Conservation (phyloP, 2,797 vertebrate genomes). For the Eupleurogrammus muticus region DNA sequence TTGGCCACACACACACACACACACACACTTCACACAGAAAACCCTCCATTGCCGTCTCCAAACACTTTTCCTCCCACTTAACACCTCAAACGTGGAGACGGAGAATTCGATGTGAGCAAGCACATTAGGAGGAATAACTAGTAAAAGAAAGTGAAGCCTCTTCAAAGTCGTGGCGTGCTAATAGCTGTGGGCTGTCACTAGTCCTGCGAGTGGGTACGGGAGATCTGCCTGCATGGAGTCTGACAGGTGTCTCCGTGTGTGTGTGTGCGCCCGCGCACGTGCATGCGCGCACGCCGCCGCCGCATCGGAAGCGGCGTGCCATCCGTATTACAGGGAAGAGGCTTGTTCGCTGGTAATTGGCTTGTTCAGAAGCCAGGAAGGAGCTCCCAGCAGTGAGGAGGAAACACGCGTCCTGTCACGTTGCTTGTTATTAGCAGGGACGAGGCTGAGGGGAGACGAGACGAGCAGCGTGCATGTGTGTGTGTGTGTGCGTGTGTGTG, state of each 20-base stretch:
- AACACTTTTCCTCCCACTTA: slow-evolving; percentile 81
- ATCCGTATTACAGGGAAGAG: slow-evolving; percentile 82
- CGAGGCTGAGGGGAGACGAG: slow-evolving; percentile 80
- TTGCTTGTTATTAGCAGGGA: slow-evolving; percentile 84
- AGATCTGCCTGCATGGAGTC: slow-evolving; percentile 78
- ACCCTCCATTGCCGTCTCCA: slow-evolving; percentile 66
- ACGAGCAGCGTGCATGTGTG: slow-evolving; percentile 53
- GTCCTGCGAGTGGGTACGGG: slow-evolving; percentile 76
- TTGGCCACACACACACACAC: slow-evolving; percentile 58
- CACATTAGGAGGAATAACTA: slow-evolving; percentile 84
- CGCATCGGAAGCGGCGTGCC: slow-evolving; percentile 72
- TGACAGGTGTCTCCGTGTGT: slow-evolving; percentile 80
- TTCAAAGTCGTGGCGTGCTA: slow-evolving; percentile 84
- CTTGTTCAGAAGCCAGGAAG: slow-evolving; percentile 84
- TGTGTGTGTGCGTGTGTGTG: slow-evolving; percentile 36
- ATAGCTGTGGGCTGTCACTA: slow-evolving; percentile 85
- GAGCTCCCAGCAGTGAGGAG: slow-evolving; percentile 82
- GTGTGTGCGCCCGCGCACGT: slow-evolving; percentile 59
- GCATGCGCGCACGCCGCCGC: slow-evolving; percentile 24
- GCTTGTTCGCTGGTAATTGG: slow-evolving; percentile 87
- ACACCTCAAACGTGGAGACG: slow-evolving; percentile 74
- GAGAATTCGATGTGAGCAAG: slow-evolving; percentile 77
- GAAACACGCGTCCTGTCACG: slow-evolving; percentile 83
- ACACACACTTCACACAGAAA: slow-evolving; percentile 57
- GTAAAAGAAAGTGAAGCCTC: slow-evolving; percentile 82